A percentile compares a stretch with the other conserved stretches of the same genome.
Evolutionary conservation across 2,797 vertebrate genomes (phyloP).

Genomic region (Clarias pachynema): DNA sequence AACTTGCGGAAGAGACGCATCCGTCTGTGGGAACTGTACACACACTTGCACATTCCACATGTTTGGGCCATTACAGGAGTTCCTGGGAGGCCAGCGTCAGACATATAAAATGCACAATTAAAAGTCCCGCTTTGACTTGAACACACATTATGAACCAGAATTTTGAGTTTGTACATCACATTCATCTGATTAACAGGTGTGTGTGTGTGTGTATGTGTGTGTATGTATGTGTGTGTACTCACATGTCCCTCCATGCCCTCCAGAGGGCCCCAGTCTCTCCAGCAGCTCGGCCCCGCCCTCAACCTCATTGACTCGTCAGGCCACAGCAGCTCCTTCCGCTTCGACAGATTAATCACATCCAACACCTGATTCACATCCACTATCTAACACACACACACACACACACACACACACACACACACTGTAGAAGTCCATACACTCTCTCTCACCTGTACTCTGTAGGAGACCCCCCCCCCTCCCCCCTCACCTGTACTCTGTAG

Average conservation of each 20-base stretch:
- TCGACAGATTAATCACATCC: slow-evolving; percentile 94
- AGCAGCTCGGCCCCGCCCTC: slow-evolving; percentile 93
- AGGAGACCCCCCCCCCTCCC: slow-evolving; percentile 87
- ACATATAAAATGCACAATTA: too few species aligned
- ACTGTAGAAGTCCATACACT: not conserved
- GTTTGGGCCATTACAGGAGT: too few species aligned
- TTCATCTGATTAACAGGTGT: not conserved
- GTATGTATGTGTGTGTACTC: slow-evolving; percentile 67
- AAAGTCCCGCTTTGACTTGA: too few species aligned
- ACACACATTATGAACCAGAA: not conserved
- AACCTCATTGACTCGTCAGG: slow-evolving; percentile 92
- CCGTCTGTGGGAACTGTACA: not conserved
- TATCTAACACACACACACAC: slow-evolving; percentile 67
- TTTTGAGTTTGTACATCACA: not conserved
- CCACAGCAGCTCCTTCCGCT: slow-evolving; percentile 97
- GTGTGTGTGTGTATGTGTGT: slow-evolving; percentile 7
- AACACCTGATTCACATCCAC: slow-evolving; percentile 91
- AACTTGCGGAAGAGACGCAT: too few species aligned
- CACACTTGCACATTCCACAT: not conserved
- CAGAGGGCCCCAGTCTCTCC: slow-evolving; percentile 97
- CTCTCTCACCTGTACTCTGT: slow-evolving; percentile 90
- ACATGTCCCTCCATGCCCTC: slow-evolving; percentile 99
- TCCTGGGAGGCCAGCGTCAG: too few species aligned
- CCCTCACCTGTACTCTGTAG: slow-evolving; percentile 93
- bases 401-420: not conserved